Evolutionary conservation across 1,140 invertebrate genomes (phyloP).

Genomic region (Heliothis virescens): DNA sequence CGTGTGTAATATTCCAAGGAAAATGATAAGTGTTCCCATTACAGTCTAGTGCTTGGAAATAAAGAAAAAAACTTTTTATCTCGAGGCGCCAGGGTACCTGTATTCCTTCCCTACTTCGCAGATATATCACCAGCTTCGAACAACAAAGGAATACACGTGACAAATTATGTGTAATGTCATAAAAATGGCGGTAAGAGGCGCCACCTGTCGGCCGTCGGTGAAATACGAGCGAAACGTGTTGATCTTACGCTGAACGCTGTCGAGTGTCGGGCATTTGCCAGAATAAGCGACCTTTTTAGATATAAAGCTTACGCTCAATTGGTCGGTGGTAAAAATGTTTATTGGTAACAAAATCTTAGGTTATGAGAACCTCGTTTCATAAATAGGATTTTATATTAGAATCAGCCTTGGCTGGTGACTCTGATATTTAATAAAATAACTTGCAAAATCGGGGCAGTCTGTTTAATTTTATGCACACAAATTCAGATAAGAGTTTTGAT

Average conservation of each 20-base stretch:
- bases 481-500: constrained; percentile 2
- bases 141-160: constrained; percentile 32
- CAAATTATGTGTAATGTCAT: constrained; percentile 43
- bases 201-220: constrained; percentile 22
- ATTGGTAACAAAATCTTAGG: not conserved
- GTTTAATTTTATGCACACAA: not conserved
- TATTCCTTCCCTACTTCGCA: constrained; percentile 15
- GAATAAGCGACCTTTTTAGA: constrained; percentile 15
- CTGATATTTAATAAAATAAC: not conserved
- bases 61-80: constrained; percentile 27
- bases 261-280: constrained; percentile 7
- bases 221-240: constrained; percentile 32
- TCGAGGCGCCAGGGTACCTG: constrained; percentile 17
- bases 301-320: not conserved
- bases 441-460: not conserved
- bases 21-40: constrained; percentile 23
- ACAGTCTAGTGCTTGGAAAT: constrained; percentile 32
- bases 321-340: not conserved
- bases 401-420: too few species aligned
- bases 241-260: constrained; percentile 7
- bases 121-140: constrained; percentile 35
- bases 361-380: too few species aligned
- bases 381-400: not conserved
- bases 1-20: constrained; percentile 18
- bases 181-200: constrained; percentile 35